These are phyloP conservation scores for Theocolax elegans DNA, from an alignment of 1,140 invertebrate species.

Conservation along the genomic window DNA sequence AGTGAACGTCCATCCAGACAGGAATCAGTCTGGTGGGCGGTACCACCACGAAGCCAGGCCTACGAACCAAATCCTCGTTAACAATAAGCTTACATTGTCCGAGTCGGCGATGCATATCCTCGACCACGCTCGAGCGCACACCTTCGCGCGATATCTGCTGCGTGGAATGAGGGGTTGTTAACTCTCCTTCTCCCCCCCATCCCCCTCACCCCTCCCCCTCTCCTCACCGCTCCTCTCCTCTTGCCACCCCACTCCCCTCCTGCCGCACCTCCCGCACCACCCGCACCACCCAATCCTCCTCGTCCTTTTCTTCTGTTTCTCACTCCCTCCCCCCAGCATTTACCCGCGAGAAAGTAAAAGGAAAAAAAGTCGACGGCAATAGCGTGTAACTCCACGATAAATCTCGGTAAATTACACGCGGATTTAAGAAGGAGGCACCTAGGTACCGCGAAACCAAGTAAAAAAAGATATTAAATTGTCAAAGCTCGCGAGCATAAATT, in stretches of 20 bases:
- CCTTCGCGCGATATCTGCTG: not conserved
- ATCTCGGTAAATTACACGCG: conserved; percentile 20
- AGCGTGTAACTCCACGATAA: conserved; percentile 26
- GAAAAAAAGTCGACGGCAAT: conserved; percentile 14
- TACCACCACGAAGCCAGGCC: conserved; percentile 52
- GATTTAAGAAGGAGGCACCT: not conserved
- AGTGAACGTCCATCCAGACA: conserved; percentile 18
- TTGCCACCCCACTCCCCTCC: not conserved
- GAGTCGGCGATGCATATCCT: not conserved
- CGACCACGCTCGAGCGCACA: not conserved
- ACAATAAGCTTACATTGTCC: conserved; percentile 22
- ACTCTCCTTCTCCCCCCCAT: not conserved
- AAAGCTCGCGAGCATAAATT: conserved; percentile 24
- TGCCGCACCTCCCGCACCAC: not conserved
- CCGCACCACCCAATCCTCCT: too few species aligned
- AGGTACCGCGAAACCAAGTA: not conserved
- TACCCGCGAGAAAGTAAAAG: not conserved
- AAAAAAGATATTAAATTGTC: not conserved
- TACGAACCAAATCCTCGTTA: conserved; percentile 42
- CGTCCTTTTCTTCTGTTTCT: too few species aligned
- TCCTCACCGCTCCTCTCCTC: not conserved
- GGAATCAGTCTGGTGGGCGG: conserved; percentile 54
- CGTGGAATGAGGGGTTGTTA: conserved; percentile 35
- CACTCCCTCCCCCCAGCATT: not conserved
- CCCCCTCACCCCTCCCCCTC: not conserved